Evolutionary conservation across 2,888 invertebrate genomes (phyloP).

Genomic region (Thysanoteuthis rhombus): DNA sequence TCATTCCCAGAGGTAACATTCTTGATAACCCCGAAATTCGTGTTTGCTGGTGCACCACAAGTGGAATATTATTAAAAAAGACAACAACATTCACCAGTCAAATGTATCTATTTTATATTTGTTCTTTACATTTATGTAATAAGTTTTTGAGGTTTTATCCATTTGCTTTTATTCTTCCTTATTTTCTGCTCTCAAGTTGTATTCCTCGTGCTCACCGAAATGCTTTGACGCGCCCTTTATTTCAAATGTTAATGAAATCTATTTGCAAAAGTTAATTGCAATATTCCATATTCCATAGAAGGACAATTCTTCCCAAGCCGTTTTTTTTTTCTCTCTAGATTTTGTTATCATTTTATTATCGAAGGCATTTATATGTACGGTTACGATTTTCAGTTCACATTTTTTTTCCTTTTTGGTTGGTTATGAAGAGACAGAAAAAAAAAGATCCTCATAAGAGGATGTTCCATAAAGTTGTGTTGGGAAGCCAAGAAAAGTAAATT

Average conservation of each 20-base stretch:
- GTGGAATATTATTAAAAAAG: neutral
- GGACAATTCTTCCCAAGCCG: neutral
- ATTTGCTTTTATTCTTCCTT: neutral
- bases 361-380: neutral
- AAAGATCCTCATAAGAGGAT: no score
- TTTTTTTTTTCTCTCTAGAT: neutral
- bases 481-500: neutral
- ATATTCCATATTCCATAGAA: neutral
- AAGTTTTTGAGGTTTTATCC: neutral
- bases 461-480: neutral
- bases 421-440: no score
- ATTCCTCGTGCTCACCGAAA: neutral
- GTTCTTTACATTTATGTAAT: neutral
- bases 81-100: neutral
- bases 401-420: neutral
- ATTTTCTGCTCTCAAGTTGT: neutral
- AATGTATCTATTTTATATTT: neutral
- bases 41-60: neutral
- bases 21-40: neutral
- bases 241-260: neutral
- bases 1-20: neutral
- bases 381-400: neutral
- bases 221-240: no score
- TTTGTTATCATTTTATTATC: neutral
- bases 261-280: constrained; percentile 12